Conservation (phyloP, 2,797 vertebrate genomes). For the Melanotaenia maccullochi region DNA sequence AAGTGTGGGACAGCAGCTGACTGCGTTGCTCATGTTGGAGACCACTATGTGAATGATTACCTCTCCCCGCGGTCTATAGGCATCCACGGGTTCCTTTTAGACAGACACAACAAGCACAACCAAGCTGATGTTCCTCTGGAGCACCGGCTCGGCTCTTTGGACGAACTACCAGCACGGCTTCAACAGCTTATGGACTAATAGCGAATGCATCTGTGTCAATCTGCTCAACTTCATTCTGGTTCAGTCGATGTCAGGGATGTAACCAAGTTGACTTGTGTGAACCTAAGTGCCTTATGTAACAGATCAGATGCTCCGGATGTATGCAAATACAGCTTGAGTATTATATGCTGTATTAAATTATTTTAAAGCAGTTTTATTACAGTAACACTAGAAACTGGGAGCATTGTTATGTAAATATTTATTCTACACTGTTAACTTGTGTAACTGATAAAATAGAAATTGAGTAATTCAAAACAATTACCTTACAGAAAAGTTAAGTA, state of each 20-base stretch:
- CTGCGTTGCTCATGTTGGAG: constrained; percentile 87
- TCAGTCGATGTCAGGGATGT: constrained; percentile 8
- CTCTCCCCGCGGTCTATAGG: constrained; percentile 84
- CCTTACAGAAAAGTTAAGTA: neutral
- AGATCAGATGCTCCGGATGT: neutral
- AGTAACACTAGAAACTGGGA: constrained; percentile 1
- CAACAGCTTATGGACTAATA: constrained; percentile 61
- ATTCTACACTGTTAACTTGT: neutral
- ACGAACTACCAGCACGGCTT: constrained; percentile 74
- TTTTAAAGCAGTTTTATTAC: neutral
- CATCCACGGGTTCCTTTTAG: constrained; percentile 88
- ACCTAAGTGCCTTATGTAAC: neutral
- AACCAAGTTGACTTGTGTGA: constrained; percentile 4
- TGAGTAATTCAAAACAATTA: neutral
- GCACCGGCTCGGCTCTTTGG: constrained; percentile 76
- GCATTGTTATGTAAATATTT: neutral
- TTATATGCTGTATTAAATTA: neutral
- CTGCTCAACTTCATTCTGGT: constrained; percentile 8
- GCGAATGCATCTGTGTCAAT: constrained; percentile 10
- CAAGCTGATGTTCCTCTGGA: constrained; percentile 70
- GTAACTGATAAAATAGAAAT: neutral
- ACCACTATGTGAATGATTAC: constrained; percentile 89
- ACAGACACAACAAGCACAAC: constrained; percentile 34
- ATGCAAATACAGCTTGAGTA: neutral
- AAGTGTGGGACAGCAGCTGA: constrained; percentile 74